Evolutionary conservation across 2,113 vertebrate genomes (phyloP).

Genomic region (Rhombomys opimus): DNA sequence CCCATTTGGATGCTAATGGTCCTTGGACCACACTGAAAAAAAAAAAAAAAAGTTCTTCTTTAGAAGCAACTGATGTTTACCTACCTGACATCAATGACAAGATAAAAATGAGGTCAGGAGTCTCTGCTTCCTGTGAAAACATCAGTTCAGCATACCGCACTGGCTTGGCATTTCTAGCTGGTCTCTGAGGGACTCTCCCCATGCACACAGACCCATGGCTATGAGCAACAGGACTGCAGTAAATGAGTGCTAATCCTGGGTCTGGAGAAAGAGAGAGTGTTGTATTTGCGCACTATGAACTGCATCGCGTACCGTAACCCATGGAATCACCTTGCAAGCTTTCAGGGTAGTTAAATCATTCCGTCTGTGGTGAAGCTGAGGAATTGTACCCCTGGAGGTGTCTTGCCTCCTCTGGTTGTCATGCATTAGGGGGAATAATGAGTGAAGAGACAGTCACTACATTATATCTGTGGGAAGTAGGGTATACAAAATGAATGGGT

Average conservation of each 20-base stretch:
- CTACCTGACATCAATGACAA: not conserved
- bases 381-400: not conserved
- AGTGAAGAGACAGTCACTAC: not conserved
- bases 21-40: constrained; percentile 42
- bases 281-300: not conserved
- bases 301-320: not conserved
- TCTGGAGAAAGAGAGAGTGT: not conserved
- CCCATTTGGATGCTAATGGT: not conserved
- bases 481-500: not conserved
- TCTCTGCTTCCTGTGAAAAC: not conserved
- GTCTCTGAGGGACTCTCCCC: not conserved
- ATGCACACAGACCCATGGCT: not conserved
- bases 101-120: not conserved
- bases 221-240: not conserved
- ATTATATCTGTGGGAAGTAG: not conserved
- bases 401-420: not conserved
- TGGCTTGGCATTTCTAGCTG: not conserved
- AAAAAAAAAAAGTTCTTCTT: not conserved
- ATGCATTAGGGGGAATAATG: not conserved
- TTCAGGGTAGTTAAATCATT: not conserved
- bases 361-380: constrained; percentile 42
- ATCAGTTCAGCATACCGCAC: not conserved
- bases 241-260: not conserved
- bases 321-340: not conserved
- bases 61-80: not conserved